Evolutionary conservation across 2,113 vertebrate genomes (phyloP).

Genomic region (Chionomys nivalis): DNA sequence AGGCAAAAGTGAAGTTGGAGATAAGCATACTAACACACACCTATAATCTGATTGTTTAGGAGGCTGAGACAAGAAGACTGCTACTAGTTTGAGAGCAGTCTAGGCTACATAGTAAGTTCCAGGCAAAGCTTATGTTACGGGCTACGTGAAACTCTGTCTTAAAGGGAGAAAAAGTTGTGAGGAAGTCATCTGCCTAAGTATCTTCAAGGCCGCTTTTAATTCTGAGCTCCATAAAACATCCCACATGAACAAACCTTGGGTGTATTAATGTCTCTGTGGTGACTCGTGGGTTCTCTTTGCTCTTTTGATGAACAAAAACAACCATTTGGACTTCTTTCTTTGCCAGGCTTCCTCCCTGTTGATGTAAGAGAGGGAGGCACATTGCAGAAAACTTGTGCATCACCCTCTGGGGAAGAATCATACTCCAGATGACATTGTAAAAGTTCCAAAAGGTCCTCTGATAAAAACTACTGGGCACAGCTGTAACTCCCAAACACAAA

Average conservation of each 20-base stretch:
- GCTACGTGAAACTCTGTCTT: neutral
- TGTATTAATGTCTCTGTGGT: neutral
- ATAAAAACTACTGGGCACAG: neutral
- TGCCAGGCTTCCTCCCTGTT: neutral
- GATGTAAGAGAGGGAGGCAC: neutral
- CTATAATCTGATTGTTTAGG: neutral
- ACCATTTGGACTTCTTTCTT: neutral
- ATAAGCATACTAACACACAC: too few relatives aligned
- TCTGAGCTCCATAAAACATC: slow-evolving; percentile 5
- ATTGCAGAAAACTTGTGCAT: neutral
- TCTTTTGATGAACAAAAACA: neutral
- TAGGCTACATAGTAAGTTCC: neutral
- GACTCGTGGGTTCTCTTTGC: neutral
- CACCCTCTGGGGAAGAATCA: neutral
- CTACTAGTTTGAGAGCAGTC: neutral
- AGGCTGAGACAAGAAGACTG: neutral
- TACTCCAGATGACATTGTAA: neutral
- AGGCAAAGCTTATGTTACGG: neutral
- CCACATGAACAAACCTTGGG: neutral
- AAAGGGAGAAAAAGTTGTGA: neutral
- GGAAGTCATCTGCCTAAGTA: neutral
- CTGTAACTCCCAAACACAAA: neutral
- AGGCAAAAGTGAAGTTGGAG: neutral
- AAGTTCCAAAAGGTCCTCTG: neutral
- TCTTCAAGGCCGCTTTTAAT: slow-evolving; percentile 30